Evolutionary conservation across 2,888 invertebrate species (phyloP).

Genomic region (Petrolisthes cinctipes): DNA sequence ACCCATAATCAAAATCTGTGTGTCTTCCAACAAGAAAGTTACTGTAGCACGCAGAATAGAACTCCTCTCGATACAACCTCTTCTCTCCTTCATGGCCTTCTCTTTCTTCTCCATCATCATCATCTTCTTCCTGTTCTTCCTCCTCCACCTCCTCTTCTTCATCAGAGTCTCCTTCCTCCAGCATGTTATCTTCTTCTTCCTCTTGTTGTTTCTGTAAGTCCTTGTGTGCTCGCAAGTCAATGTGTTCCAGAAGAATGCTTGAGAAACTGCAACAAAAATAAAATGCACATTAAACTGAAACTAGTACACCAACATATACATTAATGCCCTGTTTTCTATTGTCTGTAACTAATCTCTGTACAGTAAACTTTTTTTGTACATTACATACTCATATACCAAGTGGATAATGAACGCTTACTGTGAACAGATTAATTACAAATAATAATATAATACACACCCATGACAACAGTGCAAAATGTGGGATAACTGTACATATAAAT

Average conservation of each 20-base stretch:
- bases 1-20: slow-evolving; percentile 84
- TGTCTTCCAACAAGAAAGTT: slow-evolving; percentile 87
- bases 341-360: too few relatives aligned
- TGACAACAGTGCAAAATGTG: too few relatives aligned
- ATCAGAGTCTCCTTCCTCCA: slow-evolving; percentile 66
- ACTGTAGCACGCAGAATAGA: slow-evolving; percentile 85
- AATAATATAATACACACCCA: neutral
- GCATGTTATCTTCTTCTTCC: slow-evolving; percentile 70
- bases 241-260: slow-evolving; percentile 83
- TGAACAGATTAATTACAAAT: neutral
- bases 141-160: slow-evolving; percentile 66
- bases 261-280: slow-evolving; percentile 73
- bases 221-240: slow-evolving; percentile 80
- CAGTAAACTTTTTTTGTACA: too few relatives aligned
- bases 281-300: neutral
- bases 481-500: too few relatives aligned
- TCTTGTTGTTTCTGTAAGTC: slow-evolving; percentile 77
- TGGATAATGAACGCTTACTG: neutral
- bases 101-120: slow-evolving; percentile 61
- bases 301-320: neutral
- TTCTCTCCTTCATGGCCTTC: slow-evolving; percentile 67
- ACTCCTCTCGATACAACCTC: slow-evolving; percentile 81
- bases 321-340: too few relatives aligned
- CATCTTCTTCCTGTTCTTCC: slow-evolving; percentile 67
- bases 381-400: too few relatives aligned